A percentile compares a stretch with the other conserved stretches of the same genome.
phyloP scores from a whole-genome alignment of 2,888 invertebrate genomes.

The Drosophila phalerata region DNA sequence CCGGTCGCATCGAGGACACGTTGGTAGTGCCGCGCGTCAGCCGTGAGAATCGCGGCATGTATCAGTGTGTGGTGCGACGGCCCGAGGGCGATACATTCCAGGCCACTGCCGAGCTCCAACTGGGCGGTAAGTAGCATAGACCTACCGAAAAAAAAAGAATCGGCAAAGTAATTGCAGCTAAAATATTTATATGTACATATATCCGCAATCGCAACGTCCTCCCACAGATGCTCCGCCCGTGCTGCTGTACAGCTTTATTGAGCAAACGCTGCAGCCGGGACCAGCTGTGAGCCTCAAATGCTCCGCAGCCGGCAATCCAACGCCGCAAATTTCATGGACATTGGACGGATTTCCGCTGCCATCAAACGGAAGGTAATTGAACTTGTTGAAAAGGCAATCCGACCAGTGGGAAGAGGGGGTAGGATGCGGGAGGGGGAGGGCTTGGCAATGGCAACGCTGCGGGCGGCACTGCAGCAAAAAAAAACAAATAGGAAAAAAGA shows the following conservation, averaged over 20 bases:
- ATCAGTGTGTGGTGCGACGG: conserved; percentile 90
- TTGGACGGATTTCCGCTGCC: conserved; percentile 91
- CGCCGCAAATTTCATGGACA: conserved; percentile 92
- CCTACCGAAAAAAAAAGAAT: conserved; percentile 12
- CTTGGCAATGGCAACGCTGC: conserved; percentile 69
- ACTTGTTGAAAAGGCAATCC: conserved; percentile 79
- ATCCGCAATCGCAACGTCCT: conserved; percentile 48
- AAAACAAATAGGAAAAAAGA: conserved; percentile 3
- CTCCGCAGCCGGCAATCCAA: conserved; percentile 92
- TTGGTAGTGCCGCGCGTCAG: conserved; percentile 89
- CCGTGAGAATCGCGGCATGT: conserved; percentile 91
- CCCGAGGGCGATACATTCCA: conserved; percentile 91
- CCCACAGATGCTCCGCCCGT: conserved; percentile 91
- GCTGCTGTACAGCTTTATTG: conserved; percentile 91
- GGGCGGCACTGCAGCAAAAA: conserved; percentile 54
- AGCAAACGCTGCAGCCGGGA: conserved; percentile 92
- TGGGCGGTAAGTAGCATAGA: conserved; percentile 87
- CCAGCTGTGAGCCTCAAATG: conserved; percentile 92
- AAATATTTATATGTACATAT: conserved; percentile 66
- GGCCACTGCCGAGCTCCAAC: conserved; percentile 90
- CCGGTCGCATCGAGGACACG: conserved; percentile 89
- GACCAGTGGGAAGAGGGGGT: neutral
- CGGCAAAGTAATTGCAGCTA: conserved; percentile 55
- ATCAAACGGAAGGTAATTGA: conserved; percentile 86
- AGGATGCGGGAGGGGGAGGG: conserved; percentile 20